phyloP scores from a whole-genome alignment of 2,113 vertebrate genomes.

The Hystrix cristata region DNA sequence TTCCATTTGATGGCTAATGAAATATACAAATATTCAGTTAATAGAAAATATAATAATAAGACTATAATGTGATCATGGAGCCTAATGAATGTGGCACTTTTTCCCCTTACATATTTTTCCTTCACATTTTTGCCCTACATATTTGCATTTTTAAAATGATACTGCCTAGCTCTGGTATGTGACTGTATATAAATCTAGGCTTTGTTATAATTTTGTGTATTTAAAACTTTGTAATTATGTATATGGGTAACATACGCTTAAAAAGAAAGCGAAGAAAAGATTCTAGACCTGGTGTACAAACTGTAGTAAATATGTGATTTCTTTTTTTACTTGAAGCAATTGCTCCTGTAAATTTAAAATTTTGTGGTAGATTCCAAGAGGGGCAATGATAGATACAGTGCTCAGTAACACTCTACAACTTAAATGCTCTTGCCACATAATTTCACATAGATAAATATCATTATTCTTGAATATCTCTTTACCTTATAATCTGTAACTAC shows the following conservation, averaged over 20 bases:
- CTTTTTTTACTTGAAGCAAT: constrained; percentile 34
- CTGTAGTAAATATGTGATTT: background rate
- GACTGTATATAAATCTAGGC: background rate
- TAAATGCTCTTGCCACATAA: background rate
- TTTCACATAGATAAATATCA: constrained; percentile 4
- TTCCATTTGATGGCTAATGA: constrained; percentile 53
- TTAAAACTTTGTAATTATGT: constrained; percentile 10
- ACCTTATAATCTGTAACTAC: background rate
- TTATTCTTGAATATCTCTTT: constrained; percentile 48
- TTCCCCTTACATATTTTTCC: background rate
- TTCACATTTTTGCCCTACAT: background rate
- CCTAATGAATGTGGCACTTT: constrained; percentile 32
- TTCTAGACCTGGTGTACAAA: background rate
- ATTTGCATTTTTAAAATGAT: constrained; percentile 21
- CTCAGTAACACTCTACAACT: background rate
- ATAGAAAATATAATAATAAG: constrained; percentile 19
- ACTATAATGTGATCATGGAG: background rate
- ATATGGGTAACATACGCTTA: background rate
- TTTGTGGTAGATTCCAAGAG: background rate
- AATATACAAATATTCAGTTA: background rate
- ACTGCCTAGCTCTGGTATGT: background rate
- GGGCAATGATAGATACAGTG: background rate
- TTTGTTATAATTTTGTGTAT: constrained; percentile 25
- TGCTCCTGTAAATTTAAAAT: background rate
- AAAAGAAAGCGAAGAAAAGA: background rate